Base-by-base conservation (phyloP, 2,888 invertebrate species). In the Mesoligia furuncula region DNA sequence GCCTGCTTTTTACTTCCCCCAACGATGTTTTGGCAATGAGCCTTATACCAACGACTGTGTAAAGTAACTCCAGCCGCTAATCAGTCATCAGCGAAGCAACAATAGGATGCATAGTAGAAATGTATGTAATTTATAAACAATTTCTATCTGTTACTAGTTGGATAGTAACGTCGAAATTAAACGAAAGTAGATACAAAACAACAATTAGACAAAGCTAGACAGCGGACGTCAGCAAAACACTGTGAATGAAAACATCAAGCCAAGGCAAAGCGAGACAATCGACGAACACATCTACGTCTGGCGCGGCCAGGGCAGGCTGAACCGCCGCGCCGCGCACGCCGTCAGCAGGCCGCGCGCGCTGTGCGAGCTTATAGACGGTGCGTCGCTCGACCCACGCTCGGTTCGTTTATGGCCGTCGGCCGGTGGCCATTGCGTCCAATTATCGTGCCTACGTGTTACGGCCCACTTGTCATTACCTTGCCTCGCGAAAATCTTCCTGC, bases 391-490 rank as follows among this genome's bases (percentile, higher is more conserved):
- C 96, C 96, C 95, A 96, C 96, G 95, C 95, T 74, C 81, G 90
- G 86, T 88, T 93, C 95, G 92, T 92, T 94, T 95, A 95, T 96
- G 95, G 96, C 90, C 92, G 93, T 89, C 92, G 93, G 92, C 90
- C 93, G 93, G 93, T 95, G 95, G 94, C 94, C 95, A 95, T 94
- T 94, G 94, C 91, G 94, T 90, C 93, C 96, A 96, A 96, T 96
- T 96, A 96, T 93, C 95, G 93, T 96, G 96, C 95, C 96, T 95
- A 95, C 96, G 93, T 95, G 95, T 92, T 90, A 91, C 95, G 90
- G 92, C 95, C 96, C 95, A 95, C 96, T 95, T 94, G 94, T 94
- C 94, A 93, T 93, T 95, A 94, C 92, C 91, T 91, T 91, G 91
- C 91, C 89, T 93, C 91, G 95, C 95, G 92, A 95, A 95, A 95